Evolutionary conservation across 30 jellyfish, hydroid and myxozoan genomes (phyloP), one percentile per base, ranked within the genome.

Genomic region (Rhopilema esculentum): DNA sequence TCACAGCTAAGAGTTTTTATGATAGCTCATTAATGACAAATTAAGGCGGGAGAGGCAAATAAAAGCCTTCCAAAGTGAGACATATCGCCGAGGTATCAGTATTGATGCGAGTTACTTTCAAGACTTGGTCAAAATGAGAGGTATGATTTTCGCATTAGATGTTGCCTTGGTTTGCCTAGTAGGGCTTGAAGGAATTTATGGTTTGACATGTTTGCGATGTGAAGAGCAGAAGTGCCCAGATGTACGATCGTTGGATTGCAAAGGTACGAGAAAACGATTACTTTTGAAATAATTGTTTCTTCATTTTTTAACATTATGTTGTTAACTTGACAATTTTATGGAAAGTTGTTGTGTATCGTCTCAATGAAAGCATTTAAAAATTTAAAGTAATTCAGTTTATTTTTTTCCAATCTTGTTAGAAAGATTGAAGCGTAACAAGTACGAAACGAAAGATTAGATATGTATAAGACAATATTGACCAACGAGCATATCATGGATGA

Each of bases 201-300:
- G 79, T 1, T 79, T 79, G 69, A 61, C 89, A 16, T 79, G 89
- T 30, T 52, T 79, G 50, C 30, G 31, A 19, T 79, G 89, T 24
- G 79, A 79, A 40, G 89, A 79, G 31, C 67, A 64, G 20, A 61
- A 64, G 26, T 79, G 89, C 79, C 33, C 49, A 62, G 89, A 79
- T 40, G 80, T 62, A 20, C 28, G 51, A 27, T 79, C 79, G n/a
- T 27, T 79, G n/a, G 57, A 51, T 7, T 79, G 89, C 66, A 63
- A 79, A 62, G 89, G 89, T 79, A 64, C 8, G 64, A 0, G 28
- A 25, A 77, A 22, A 69, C 31, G 49, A 4, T 1, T 30, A 21
- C 19, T 69, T 24, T 1, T 51, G 66, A 51, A 9, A n/a, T n/a
- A n/a, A n/a, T n/a, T n/a, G n/a, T n/a, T n/a, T n/a, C n/a, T n/a